These are phyloP conservation scores for Hypothenemus hampei DNA, from an alignment of 1,140 invertebrate genomes.

Conservation along the genomic window DNA sequence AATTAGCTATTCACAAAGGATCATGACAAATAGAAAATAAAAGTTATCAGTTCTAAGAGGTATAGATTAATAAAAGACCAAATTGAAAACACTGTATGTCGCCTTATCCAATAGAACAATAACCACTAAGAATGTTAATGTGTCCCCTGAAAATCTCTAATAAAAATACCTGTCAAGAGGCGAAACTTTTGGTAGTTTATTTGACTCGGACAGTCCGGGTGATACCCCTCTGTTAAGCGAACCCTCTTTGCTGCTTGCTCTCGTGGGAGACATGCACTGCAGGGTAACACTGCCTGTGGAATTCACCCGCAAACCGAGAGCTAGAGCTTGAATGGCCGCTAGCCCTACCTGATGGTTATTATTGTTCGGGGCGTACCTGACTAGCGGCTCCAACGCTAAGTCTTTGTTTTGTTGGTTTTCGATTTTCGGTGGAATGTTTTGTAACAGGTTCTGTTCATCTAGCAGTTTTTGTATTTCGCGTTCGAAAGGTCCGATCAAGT, in stretches of 20 bases:
- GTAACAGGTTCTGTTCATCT: constrained; percentile 62
- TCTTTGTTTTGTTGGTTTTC: constrained; percentile 53
- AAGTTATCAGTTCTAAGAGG: too few species aligned
- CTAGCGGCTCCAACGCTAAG: constrained; percentile 43
- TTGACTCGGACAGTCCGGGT: constrained; percentile 39
- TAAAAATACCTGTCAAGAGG: constrained; percentile 44
- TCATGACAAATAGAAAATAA: too few species aligned
- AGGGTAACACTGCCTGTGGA: constrained; percentile 42
- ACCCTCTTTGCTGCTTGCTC: constrained; percentile 46
- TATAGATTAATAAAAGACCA: too few species aligned
- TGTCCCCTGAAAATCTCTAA: constrained; percentile 12
- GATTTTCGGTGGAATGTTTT: constrained; percentile 53
- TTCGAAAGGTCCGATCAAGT: constrained; percentile 57
- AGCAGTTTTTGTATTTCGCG: constrained; percentile 68
- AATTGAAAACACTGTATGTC: constrained; percentile 2
- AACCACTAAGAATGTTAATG: constrained; percentile 22
- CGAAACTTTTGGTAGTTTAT: constrained; percentile 44
- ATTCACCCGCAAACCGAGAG: constrained; percentile 44
- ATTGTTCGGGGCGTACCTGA: constrained; percentile 47
- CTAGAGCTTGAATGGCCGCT: constrained; percentile 58
- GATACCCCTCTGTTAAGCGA: constrained; percentile 43
- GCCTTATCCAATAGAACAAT: constrained; percentile 1
- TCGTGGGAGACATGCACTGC: constrained; percentile 41
- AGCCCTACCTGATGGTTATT: constrained; percentile 59
- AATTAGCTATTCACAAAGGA: too few species aligned